Evolutionary conservation across 2,113 vertebrate species (phyloP).

Genomic region (Chrysochloris asiatica): DNA sequence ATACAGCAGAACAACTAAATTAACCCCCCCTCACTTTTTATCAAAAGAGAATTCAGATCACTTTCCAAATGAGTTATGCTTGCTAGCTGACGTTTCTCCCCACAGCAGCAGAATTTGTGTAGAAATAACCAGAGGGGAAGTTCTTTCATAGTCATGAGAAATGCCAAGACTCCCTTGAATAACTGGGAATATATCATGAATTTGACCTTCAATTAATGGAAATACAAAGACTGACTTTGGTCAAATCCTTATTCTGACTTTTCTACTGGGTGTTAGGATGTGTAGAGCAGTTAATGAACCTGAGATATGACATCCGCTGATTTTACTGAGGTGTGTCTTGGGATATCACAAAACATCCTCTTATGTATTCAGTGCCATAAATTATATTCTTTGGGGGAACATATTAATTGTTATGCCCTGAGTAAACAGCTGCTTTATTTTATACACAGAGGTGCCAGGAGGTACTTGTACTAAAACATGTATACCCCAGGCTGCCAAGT

Average conservation of each 20-base stretch:
- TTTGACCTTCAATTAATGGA: slow-evolving; percentile 37
- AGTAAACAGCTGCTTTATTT: slow-evolving; percentile 71
- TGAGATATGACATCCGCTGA: neutral
- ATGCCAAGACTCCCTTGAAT: slow-evolving; percentile 16
- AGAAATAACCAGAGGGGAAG: neutral
- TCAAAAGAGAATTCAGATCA: neutral
- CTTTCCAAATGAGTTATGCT: neutral
- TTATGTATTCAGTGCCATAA: slow-evolving; percentile 9
- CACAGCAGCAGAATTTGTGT: neutral
- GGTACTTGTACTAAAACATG: slow-evolving; percentile 39
- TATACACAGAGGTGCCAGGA: slow-evolving; percentile 46
- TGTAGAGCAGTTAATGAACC: slow-evolving; percentile 26
- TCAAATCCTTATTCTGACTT: neutral
- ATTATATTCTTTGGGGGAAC: slow-evolving; percentile 45
- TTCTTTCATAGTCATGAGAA: slow-evolving; percentile 2
- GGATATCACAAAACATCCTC: slow-evolving; percentile 38
- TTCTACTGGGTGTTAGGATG: neutral
- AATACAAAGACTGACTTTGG: neutral
- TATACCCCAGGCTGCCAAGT: slow-evolving; percentile 6
- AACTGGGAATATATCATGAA: neutral
- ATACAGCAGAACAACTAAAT: neutral
- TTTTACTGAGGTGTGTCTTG: slow-evolving; percentile 39
- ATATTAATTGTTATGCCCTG: slow-evolving; percentile 50
- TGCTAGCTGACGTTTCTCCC: accelerated
- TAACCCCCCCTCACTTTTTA: neutral